Evolutionary conservation across 2,113 vertebrate species (phyloP), one percentile per base, ranked within the genome.

Genomic region (Egretta garzetta): DNA sequence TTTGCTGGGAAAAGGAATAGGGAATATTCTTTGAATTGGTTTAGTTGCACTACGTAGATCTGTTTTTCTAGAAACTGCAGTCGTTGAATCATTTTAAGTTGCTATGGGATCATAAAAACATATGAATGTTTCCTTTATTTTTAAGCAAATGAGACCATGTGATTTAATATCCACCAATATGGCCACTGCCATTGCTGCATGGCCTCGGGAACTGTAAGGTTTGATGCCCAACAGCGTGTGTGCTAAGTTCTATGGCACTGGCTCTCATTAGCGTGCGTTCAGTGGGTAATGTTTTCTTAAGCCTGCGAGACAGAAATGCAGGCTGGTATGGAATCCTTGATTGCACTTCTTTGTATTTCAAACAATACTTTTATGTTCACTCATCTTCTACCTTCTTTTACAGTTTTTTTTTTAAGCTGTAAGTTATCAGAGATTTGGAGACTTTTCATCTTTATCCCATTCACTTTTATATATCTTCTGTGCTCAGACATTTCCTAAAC

Each of bases 221-320:
- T 53, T 8, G 59, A 18, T 23, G 6, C 30, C 2, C 5, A 1
- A 6, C 12, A 8, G 60, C 13, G 1, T 2, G 1, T 11, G 41
- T 5, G 50, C 28, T 4, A 23, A 27, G 52, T 55, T 82, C 22
- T 4, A 0, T 19, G 60, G 37, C 14, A 1, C 4, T 56, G 71
- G 41, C 28, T 60, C 56, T 64, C 88, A 32, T 70, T n/a, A 41
- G 71, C 28, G 64, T 39, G 67, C 18, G 0, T 32, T 35, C n/a
- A 6, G 62, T 60, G 81, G 14, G 20, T 9, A 28, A 15, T 1
- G 2, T 39, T 70, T 53, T 43, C 75, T 81, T 66, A 73, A 86
- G 30, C 85, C 35, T 43, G 32, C 12, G 26, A 15, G 37, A 28
- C 50, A 82, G 58, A 77, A 62, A n/a, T 66, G 76, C 50, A 60